Percentiles rank a stretch among this genome's conserved stretches.
Evolutionary conservation across 2,113 vertebrate genomes (phyloP).

Genomic region (Beaufortia kweichowensis): DNA sequence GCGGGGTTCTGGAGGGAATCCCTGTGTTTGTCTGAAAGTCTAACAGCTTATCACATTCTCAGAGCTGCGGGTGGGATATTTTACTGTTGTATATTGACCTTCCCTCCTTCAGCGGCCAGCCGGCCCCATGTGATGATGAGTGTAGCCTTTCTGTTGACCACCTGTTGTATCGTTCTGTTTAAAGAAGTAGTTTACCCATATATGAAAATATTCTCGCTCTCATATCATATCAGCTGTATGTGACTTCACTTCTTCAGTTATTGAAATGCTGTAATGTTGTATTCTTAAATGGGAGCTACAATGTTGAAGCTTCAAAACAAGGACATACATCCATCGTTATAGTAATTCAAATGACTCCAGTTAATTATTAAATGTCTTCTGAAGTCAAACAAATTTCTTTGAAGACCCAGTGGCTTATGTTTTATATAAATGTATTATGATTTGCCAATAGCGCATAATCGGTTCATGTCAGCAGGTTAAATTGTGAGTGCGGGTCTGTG

Average conservation of each 20-base stretch:
- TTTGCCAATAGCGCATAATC: background rate
- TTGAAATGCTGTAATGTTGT: no score
- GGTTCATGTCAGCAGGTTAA: slow-evolving; percentile 10
- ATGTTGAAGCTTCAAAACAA: no score
- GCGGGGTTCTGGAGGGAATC: slow-evolving; percentile 49
- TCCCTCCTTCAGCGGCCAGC: slow-evolving; percentile 34
- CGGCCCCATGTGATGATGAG: slow-evolving; percentile 64
- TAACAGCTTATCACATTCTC: slow-evolving; percentile 67
- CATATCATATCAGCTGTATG: no score
- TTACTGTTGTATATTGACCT: slow-evolving; percentile 55
- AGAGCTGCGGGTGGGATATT: slow-evolving; percentile 55
- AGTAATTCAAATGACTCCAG: no score
- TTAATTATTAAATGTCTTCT: no score
- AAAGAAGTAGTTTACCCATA: no score
- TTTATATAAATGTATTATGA: background rate
- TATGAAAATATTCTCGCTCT: no score
- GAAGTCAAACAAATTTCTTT: no score
- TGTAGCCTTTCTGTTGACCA: slow-evolving; percentile 56
- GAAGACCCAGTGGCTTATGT: no score
- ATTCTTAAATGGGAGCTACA: no score
- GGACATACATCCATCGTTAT: no score
- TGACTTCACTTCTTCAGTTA: no score
- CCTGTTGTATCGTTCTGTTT: slow-evolving; percentile 60
- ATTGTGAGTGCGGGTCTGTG: slow-evolving; percentile 4
- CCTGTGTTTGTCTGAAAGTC: slow-evolving; percentile 61